Evolutionary conservation across 2,888 invertebrate genomes (phyloP).

Genomic region (Epirrhoe alternata): DNA sequence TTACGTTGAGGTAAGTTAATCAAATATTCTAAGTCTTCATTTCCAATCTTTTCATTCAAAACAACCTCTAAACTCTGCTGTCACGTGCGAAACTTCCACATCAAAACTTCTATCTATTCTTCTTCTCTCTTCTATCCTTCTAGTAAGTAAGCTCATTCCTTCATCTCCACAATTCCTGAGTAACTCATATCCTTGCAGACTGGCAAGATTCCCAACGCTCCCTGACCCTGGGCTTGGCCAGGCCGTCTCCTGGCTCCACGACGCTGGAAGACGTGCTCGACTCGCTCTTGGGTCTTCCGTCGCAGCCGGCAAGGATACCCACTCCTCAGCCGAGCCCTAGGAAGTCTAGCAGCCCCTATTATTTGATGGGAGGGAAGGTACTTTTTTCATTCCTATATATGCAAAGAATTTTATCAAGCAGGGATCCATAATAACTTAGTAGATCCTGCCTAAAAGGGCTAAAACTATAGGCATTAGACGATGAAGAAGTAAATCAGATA

Average conservation of each 20-base stretch:
- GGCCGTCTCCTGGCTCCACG: slow-evolving; percentile 91
- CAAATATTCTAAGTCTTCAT: slow-evolving; percentile 1
- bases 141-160: slow-evolving; percentile 6
- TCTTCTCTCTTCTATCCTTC: slow-evolving; percentile 1
- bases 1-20: slow-evolving; percentile 24
- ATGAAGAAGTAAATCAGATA: too few relatives aligned
- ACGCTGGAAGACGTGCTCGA: slow-evolving; percentile 97
- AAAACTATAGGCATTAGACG: too few relatives aligned
- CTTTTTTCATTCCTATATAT: slow-evolving; percentile 5
- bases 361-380: slow-evolving; percentile 81
- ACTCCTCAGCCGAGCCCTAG: slow-evolving; percentile 86
- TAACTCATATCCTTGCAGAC: slow-evolving; percentile 67
- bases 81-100: slow-evolving; percentile 7
- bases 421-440: too few relatives aligned
- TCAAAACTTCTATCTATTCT: slow-evolving; percentile 11
- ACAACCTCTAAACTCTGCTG: background rate
- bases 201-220: slow-evolving; percentile 81
- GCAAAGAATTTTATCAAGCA: too few relatives aligned
- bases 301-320: slow-evolving; percentile 89
- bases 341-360: slow-evolving; percentile 78
- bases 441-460: too few relatives aligned
- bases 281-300: slow-evolving; percentile 94
- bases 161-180: slow-evolving; percentile 24
- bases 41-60: background rate
- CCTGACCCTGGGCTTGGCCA: slow-evolving; percentile 83